These are phyloP conservation scores for Motacilla alba DNA, from an alignment of 2,113 vertebrate genomes.

Conservation along the genomic window DNA sequence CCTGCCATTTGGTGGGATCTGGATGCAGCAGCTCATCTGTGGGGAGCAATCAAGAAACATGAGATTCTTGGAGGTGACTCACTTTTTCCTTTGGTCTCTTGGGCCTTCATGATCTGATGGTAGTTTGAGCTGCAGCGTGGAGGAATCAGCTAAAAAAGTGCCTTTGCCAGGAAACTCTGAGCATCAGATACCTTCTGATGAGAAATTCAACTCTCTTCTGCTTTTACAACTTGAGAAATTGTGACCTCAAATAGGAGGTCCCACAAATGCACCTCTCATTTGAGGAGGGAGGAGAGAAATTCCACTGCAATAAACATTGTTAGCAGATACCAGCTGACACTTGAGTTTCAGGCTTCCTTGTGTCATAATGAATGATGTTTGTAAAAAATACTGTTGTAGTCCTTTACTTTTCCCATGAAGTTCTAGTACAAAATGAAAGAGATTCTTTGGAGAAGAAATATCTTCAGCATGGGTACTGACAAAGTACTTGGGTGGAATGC, in stretches of 20 bases:
- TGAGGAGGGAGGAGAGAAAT: neutral
- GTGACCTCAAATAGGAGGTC: neutral
- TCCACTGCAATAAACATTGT: neutral
- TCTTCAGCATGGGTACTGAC: neutral
- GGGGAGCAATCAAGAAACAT: neutral
- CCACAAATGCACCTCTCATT: neutral
- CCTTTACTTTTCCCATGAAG: neutral
- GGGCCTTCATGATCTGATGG: neutral
- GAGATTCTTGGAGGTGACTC: neutral
- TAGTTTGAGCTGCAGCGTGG: neutral
- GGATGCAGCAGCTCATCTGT: neutral
- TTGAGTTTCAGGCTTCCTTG: neutral
- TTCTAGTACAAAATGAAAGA: neutral
- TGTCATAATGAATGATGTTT: neutral
- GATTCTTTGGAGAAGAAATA: neutral
- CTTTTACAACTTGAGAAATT: neutral
- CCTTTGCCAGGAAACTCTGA: neutral
- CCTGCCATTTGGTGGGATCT: neutral
- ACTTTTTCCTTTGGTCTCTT: neutral
- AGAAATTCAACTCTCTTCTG: neutral
- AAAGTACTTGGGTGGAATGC: neutral
- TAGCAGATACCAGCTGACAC: neutral
- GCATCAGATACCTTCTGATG: neutral
- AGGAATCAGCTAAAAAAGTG: neutral
- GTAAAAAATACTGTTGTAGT: neutral